Percentiles rank a stretch among this genome's conserved stretches.
These are phyloP conservation scores for Tautogolabrus adspersus DNA, from an alignment of 2,113 vertebrate genomes.

Conservation along the genomic window DNA sequence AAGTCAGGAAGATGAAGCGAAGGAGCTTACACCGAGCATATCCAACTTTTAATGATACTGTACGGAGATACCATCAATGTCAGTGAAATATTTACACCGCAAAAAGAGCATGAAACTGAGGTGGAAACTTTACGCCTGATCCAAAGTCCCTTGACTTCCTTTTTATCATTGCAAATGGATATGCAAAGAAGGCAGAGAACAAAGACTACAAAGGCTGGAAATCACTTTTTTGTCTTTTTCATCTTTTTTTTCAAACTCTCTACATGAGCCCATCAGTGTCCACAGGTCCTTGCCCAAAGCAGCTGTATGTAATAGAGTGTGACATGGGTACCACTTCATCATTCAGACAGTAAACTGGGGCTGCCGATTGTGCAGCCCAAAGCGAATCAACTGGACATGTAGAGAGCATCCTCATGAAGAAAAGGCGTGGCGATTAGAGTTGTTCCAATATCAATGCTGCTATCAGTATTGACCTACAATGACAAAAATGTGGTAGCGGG, in stretches of 20 bases:
- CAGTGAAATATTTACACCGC: constrained; percentile 69
- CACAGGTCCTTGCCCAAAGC: constrained; percentile 73
- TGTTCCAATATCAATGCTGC: background rate
- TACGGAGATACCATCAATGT: constrained; percentile 62
- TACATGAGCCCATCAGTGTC: constrained; percentile 55
- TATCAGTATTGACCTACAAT: background rate
- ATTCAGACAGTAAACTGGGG: constrained; percentile 62
- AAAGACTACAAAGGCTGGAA: constrained; percentile 63
- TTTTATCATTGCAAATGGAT: constrained; percentile 61
- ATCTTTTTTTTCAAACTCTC: constrained; percentile 64
- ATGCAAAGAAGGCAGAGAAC: constrained; percentile 63
- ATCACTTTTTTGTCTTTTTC: constrained; percentile 69
- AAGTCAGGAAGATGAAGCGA: constrained; percentile 79
- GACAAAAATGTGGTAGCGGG: background rate
- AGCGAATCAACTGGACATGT: constrained; percentile 39
- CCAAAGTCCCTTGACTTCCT: constrained; percentile 53
- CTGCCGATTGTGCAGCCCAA: constrained; percentile 31
- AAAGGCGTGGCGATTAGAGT: constrained; percentile 40
- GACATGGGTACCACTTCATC: constrained; percentile 69
- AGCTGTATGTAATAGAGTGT: constrained; percentile 74
- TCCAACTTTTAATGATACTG: constrained; percentile 80
- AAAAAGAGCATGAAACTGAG: constrained; percentile 32
- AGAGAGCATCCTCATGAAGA: constrained; percentile 41
- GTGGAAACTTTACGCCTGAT: constrained; percentile 53
- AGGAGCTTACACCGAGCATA: constrained; percentile 56